Evolutionary conservation across 1,140 invertebrate genomes (phyloP), one percentile per base, ranked within the genome.

Genomic region (Leguminivora glycinivorella): DNA sequence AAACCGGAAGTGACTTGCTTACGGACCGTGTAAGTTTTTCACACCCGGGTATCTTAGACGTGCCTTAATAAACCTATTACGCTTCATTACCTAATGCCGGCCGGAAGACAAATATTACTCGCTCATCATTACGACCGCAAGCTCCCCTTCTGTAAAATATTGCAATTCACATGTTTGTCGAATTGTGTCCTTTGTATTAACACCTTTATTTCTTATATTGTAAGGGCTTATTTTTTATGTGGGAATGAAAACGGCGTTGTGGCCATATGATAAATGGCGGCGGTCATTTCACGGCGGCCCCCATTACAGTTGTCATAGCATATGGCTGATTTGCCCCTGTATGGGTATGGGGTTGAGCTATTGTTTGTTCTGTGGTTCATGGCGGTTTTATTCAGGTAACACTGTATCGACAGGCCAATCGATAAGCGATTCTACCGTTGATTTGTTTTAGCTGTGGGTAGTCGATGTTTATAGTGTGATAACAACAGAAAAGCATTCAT

Each of bases 41-140:
- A 89, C 86, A 85, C 89, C 75, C 71, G 68, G 69, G 70, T 80
- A 74, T 70, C 56, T 77, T 75, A 78, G 76, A 78, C 70, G 69
- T 77, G 71, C 77, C 76, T 81, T 84, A 87, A 88, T 87, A 88
- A 90, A 89, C 81, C 84, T 83, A 91, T 91, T 88, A 84, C 77
- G 76, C 73, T 80, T 85, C 83, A 90, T 88, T 89, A 90, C 80
- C 82, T 84, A 88, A 88, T 85, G 77, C 82, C 73, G 63, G 71
- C 81, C 87, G 89, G 89, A 91, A 91, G 82, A 81, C 68, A 72
- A 75, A 76, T 77, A 89, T 90, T 90, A 89, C 75, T 77, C 84
- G 84, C 77, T 83, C 83, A 83, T 88, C 86, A 89, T 86, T 86
- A 87, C 73, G 68, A 85, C 87, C 86, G 74, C 84, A 88, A 83